Conservation (phyloP, 2,797 vertebrate species). For the Channallabes apus region DNA sequence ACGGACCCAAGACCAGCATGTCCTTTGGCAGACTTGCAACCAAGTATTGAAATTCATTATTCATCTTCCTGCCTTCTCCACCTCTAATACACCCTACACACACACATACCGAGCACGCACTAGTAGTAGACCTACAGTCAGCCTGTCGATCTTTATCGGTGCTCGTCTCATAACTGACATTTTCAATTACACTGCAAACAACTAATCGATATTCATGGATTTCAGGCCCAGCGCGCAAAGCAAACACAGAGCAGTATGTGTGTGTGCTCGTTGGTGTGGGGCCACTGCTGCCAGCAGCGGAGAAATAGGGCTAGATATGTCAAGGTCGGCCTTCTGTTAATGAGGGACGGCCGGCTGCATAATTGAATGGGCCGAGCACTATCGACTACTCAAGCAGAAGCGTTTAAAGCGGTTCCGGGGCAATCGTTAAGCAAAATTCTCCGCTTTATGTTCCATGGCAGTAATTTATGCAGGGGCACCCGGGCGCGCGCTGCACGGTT, state of each 20-base stretch:
- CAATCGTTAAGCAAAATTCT: conserved; percentile 80
- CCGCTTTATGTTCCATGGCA: conserved; percentile 78
- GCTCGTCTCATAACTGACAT: conserved; percentile 87
- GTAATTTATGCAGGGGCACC: conserved; percentile 80
- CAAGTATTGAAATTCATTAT: conserved; percentile 55
- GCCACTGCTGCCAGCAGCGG: conserved; percentile 72
- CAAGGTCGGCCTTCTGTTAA: conserved; percentile 89
- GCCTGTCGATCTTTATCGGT: conserved; percentile 84
- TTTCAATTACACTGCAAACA: conserved; percentile 95
- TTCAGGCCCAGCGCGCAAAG: conserved; percentile 74
- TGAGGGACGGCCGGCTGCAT: conserved; percentile 78
- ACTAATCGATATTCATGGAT: conserved; percentile 95
- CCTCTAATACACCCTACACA: conserved; percentile 10
- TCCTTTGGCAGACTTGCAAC: conserved; percentile 41
- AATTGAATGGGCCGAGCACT: conserved; percentile 79
- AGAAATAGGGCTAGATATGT: conserved; percentile 78
- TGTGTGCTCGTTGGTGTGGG: conserved; percentile 34
- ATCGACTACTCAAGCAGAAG: conserved; percentile 78
- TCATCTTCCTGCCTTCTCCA: conserved; percentile 30
- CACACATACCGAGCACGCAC: conserved; percentile 55
- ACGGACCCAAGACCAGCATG: conserved; percentile 33
- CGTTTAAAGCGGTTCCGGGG: conserved; percentile 75
- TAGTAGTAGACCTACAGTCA: conserved; percentile 64
- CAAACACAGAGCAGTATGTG: conserved; percentile 72
- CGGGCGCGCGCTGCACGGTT: conserved; percentile 73